Evolutionary conservation across 2,113 vertebrate genomes (phyloP).

Genomic region (Mesocricetus auratus): DNA sequence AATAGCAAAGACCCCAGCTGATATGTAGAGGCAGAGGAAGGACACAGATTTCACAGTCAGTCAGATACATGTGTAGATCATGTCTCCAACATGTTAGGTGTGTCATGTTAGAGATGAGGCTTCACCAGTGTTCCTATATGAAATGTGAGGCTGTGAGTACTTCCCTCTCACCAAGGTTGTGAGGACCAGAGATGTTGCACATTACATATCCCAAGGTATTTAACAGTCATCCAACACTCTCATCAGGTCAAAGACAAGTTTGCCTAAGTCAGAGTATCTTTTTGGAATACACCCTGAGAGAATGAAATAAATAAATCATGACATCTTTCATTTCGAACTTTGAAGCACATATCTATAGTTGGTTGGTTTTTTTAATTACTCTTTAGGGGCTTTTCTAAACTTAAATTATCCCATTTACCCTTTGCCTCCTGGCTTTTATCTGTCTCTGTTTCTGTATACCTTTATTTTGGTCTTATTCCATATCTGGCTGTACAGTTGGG

Average conservation of each 20-base stretch:
- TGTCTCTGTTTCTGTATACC: not conserved
- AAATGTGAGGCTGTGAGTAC: not conserved
- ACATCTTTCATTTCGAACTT: conserved; percentile 19
- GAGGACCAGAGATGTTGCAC: not conserved
- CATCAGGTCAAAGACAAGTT: not conserved
- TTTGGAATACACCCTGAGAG: not conserved
- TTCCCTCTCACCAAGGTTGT: not conserved
- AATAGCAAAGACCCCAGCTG: not conserved
- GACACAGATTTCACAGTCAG: not conserved
- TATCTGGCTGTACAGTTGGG: not conserved
- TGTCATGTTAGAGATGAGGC: not conserved
- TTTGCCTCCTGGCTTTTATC: not conserved
- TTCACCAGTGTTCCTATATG: not conserved
- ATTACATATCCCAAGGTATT: not conserved
- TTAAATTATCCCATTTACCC: not conserved
- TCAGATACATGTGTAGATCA: not conserved
- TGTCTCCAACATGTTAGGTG: not conserved
- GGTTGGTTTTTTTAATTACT: not conserved
- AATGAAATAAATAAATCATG: conserved; percentile 39
- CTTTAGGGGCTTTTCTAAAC: not conserved
- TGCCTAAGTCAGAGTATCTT: not conserved
- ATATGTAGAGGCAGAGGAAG: not conserved
- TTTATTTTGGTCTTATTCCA: not conserved
- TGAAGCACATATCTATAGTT: conserved; percentile 1
- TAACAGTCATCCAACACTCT: not conserved